Base-by-base conservation (phyloP, 2,113 vertebrate species). In the Corapipo altera region DNA sequence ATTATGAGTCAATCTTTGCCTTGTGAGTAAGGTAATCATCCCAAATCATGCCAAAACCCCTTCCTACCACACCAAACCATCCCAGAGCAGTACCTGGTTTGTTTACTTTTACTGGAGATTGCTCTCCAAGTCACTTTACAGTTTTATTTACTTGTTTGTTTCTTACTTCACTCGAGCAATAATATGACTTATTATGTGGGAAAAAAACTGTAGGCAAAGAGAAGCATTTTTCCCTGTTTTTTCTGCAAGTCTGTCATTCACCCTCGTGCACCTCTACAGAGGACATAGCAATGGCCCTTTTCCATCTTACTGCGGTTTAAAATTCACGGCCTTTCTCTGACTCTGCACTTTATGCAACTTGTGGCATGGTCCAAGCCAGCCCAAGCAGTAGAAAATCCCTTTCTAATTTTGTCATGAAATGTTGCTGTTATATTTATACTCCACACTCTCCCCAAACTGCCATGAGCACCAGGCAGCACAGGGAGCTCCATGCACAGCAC, bases 31-130 rank as follows among this genome's bases (percentile, higher is more conserved):
- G 2, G 32, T 37, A 74, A 39, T 59, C 75, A 74, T 15, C 72
- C 48, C 79, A 72, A 51, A 74, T 33, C 30, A 61, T 32, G 72
- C 85, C 96, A 94, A 90, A 91, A 43, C 19, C 8, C 86, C 78
- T 69, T 93, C 71, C 83, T 61, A 65, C 79, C 55, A 20, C 85
- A 58, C 66, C 16, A 43, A 74, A 39, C 65, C n/a, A 14, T 94
- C 80, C 90, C 92, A 94, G 65, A 93, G 92, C 57, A 88, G 78
- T 35, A 93, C 39, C 49, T 8, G 5, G 13, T 11, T 48, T 96
- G 79, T 94, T 94, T 93, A 72, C 91, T 66, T 75, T 92, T 75
- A 58, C 92, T 89, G 83, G 67, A 80, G 82, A 88, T 83, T 67
- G 71, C 82, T 61, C 72, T 37, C 77, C 80, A 58, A 84, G 66